Base-by-base conservation (phyloP, 2,113 vertebrate genomes). In the Pedetes capensis region DNA sequence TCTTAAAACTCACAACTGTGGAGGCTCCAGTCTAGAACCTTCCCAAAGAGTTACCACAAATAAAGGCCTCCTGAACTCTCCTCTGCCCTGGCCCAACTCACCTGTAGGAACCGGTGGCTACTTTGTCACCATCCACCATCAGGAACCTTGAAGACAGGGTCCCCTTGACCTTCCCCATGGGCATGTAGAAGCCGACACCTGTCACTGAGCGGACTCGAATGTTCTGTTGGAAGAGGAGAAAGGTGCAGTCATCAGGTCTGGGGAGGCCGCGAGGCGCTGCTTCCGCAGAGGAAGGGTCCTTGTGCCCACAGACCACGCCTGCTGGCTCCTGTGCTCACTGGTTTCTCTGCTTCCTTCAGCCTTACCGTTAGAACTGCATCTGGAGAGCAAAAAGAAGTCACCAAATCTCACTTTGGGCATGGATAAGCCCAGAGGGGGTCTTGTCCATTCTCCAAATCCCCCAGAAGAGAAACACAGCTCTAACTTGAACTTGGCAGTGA, bases 51-150 rank as follows among this genome's bases (percentile, higher is more conserved):
- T 29, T 53, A n/a, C 49, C 42, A 8, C 6, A 34, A 44, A 12
- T 2, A 79, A 34, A 64, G 57, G 64, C 51, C 53, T 25, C 51
- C 2, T 27, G 1, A 51, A 61, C 32, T 23, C 75, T 87, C 11
- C 95, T 57, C 11, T 57, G 37, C 61, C 27, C 42, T 23, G 80
- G 6, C 42, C 55, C 94, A 80, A 93, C 98, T 91, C 93, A 99
- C 99, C 98, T 99, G 98, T 99, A 99, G 3, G 99, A 99, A 61
- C 99, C 99, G 27, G 99, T 99, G 92, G 98, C 97, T 20, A 99
- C 99, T 97, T 99, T 99, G 71, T 99, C 99, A 79, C 99, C 99
- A 83, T 99, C 99, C 8, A 99, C 98, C 98, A 99, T 98, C 97
- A 99, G 98, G 98, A 99, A 99, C 87, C 98, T 99, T 18, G 98